Evolutionary conservation across 1,140 invertebrate species (phyloP).

Genomic region (Drosophila elegans): DNA sequence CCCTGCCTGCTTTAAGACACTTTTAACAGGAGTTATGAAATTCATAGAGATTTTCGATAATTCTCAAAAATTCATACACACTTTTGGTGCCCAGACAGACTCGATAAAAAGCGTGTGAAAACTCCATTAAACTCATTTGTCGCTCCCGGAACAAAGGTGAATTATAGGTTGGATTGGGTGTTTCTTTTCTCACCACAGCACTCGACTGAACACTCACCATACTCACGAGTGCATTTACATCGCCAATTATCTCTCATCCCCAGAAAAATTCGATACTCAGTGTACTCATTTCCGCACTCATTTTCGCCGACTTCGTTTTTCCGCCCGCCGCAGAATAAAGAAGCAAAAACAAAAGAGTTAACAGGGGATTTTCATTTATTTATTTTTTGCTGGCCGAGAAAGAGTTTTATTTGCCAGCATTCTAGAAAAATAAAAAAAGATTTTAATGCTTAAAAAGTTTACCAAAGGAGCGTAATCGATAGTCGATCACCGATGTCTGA

Average conservation of each 20-base stretch:
- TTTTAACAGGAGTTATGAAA: neutral
- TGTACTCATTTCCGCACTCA: constrained; percentile 36
- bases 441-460: constrained; percentile 3
- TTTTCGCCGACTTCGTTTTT: constrained; percentile 21
- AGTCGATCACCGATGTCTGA: constrained; percentile 5
- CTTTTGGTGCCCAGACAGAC: constrained; percentile 35
- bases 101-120: constrained; percentile 9
- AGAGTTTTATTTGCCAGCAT: neutral
- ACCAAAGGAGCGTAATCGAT: constrained; percentile 8
- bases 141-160: neutral
- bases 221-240: constrained; percentile 41
- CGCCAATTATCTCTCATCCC: constrained; percentile 16
- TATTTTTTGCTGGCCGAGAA: constrained; percentile 10
- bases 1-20: neutral
- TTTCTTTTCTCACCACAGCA: neutral
- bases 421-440: neutral
- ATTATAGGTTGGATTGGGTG: neutral
- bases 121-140: constrained; percentile 20
- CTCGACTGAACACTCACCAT: constrained; percentile 32
- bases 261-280: constrained; percentile 24
- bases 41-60: neutral
- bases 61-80: constrained; percentile 4
- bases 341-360: constrained; percentile 59
- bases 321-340: constrained; percentile 29
- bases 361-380: constrained; percentile 16